Evolutionary conservation across 2,797 vertebrate species (phyloP).

Genomic region (Trachops cirrhosus): DNA sequence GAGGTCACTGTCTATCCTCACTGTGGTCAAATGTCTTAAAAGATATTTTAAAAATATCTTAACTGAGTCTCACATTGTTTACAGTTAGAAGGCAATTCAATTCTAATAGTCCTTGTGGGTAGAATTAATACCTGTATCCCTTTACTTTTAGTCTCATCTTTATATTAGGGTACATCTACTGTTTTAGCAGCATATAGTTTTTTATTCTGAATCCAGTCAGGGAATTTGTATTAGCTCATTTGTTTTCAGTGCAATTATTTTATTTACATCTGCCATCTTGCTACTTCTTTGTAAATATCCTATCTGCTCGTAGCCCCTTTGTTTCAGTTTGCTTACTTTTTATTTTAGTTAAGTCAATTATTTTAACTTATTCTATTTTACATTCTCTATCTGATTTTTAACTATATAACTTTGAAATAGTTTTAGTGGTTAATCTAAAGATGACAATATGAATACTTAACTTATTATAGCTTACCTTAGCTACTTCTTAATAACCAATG

Average conservation of each 20-base stretch:
- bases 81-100: background rate
- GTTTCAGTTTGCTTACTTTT: background rate
- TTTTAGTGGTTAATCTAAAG: background rate
- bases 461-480: background rate
- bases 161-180: background rate
- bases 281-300: background rate
- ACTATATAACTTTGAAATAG: background rate
- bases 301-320: background rate
- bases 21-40: background rate
- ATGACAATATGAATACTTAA: background rate
- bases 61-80: background rate
- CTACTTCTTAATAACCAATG: background rate
- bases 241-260: background rate
- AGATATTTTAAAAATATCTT: background rate
- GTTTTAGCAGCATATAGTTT: background rate
- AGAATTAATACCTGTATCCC: background rate
- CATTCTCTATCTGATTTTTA: background rate
- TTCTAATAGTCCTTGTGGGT: background rate
- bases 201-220: background rate
- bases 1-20: background rate
- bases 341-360: background rate
- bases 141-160: background rate
- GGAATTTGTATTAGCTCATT: background rate
- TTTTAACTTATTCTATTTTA: background rate
- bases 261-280: background rate